phyloP scores from a whole-genome alignment of 2,113 vertebrate species.

The Charadrius vociferus region DNA sequence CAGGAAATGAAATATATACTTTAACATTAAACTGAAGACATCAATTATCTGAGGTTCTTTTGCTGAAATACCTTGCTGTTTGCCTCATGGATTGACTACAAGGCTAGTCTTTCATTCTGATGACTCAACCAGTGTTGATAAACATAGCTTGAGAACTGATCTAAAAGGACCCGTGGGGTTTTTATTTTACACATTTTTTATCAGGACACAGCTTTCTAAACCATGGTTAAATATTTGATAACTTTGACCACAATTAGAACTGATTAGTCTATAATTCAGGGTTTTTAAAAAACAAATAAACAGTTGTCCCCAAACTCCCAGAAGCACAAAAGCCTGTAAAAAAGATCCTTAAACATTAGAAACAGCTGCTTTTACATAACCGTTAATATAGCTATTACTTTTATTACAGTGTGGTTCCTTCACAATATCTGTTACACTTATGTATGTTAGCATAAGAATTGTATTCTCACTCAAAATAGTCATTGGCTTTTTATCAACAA shows the following conservation, averaged over 20 bases:
- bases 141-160: slow-evolving; percentile 10
- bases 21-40: background rate
- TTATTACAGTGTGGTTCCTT: slow-evolving; percentile 11
- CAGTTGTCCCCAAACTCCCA: background rate
- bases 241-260: background rate
- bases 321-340: background rate
- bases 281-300: background rate
- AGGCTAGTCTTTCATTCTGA: background rate
- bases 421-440: background rate
- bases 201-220: background rate
- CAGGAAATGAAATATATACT: background rate
- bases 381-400: background rate
- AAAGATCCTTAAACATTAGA: background rate
- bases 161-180: background rate
- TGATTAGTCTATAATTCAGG: background rate
- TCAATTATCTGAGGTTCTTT: background rate
- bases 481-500: background rate
- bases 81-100: background rate
- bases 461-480: background rate
- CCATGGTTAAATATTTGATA: background rate
- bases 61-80: background rate
- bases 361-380: background rate
- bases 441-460: background rate
- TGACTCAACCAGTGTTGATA: background rate
- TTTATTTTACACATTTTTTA: background rate